Conservation (phyloP, 2,888 invertebrate genomes). For the Xylocampa areola region DNA sequence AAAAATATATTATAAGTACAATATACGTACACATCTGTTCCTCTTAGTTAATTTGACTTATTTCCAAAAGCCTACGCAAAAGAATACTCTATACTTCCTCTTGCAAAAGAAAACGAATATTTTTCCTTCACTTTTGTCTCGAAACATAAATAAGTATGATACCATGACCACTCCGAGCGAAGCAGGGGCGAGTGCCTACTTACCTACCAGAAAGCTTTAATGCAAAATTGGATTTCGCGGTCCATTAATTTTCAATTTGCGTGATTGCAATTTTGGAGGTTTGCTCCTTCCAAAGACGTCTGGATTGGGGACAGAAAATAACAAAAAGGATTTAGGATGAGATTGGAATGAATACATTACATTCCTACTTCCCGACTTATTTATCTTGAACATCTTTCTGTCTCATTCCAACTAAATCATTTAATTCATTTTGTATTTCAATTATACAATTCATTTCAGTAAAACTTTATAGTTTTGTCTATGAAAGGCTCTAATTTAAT, state of each 20-base stretch:
- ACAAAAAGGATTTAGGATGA: constrained; percentile 81
- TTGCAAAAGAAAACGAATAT: constrained; percentile 35
- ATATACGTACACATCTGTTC: too few species aligned
- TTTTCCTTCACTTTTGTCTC: constrained; percentile 48
- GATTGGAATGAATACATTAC: constrained; percentile 83
- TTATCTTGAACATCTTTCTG: constrained; percentile 43
- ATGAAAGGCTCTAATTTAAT: not conserved
- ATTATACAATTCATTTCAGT: constrained; percentile 8
- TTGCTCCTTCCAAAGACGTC: constrained; percentile 83
- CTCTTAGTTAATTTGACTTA: constrained; percentile 1
- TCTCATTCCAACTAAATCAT: constrained; percentile 30
- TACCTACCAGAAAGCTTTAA: constrained; percentile 82
- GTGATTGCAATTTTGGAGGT: constrained; percentile 89
- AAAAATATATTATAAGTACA: too few species aligned
- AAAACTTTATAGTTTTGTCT: constrained; percentile 11
- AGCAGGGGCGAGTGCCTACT: constrained; percentile 72
- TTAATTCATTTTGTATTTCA: constrained; percentile 27
- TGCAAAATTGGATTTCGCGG: constrained; percentile 88
- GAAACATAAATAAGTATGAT: constrained; percentile 58
- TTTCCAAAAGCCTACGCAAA: constrained; percentile 5
- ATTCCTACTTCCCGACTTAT: constrained; percentile 55
- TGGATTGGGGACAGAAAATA: constrained; percentile 81
- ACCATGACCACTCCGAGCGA: constrained; percentile 60
- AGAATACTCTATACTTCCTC: constrained; percentile 13
- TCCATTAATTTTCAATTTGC: constrained; percentile 89